phyloP scores from a whole-genome alignment of 2,888 invertebrate genomes.

The Diplazon laetatorius region DNA sequence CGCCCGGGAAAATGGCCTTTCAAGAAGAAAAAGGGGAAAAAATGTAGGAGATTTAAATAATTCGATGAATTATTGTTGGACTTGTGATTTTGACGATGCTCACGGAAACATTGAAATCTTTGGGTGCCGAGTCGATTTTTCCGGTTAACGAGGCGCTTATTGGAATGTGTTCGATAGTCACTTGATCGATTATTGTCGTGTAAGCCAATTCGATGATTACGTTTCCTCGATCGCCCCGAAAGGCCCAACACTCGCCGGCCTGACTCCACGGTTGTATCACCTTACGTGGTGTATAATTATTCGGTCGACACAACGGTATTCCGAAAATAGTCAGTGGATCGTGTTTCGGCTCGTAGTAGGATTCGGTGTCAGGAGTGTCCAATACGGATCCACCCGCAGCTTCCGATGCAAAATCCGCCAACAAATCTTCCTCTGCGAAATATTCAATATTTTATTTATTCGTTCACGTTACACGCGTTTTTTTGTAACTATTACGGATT shows the following conservation, averaged over 20 bases:
- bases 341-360: slow-evolving; percentile 67
- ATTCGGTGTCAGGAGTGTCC: slow-evolving; percentile 76
- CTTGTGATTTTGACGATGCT: slow-evolving; percentile 25
- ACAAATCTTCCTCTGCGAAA: slow-evolving; percentile 60
- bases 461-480: neutral
- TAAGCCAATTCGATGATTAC: slow-evolving; percentile 75
- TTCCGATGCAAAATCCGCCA: slow-evolving; percentile 78
- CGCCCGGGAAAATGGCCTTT: slow-evolving; percentile 68
- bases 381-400: slow-evolving; percentile 74
- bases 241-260: slow-evolving; percentile 86
- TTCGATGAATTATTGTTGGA: neutral
- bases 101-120: slow-evolving; percentile 81
- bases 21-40: slow-evolving; percentile 17
- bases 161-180: slow-evolving; percentile 85
- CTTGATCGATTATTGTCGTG: slow-evolving; percentile 83
- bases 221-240: slow-evolving; percentile 83
- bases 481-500: neutral
- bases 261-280: slow-evolving; percentile 77
- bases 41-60: slow-evolving; percentile 3
- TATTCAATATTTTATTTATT: slow-evolving; percentile 13
- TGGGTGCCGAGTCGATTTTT: slow-evolving; percentile 84
- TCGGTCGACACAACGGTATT: slow-evolving; percentile 73
- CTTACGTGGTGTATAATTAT: slow-evolving; percentile 75
- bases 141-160: slow-evolving; percentile 83
- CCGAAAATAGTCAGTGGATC: slow-evolving; percentile 71